Percentiles rank a stretch among this genome's conserved stretches.
These are phyloP conservation scores for Elaphurus davidianus DNA, from an alignment of 2,113 vertebrate species.

Conservation along the genomic window DNA sequence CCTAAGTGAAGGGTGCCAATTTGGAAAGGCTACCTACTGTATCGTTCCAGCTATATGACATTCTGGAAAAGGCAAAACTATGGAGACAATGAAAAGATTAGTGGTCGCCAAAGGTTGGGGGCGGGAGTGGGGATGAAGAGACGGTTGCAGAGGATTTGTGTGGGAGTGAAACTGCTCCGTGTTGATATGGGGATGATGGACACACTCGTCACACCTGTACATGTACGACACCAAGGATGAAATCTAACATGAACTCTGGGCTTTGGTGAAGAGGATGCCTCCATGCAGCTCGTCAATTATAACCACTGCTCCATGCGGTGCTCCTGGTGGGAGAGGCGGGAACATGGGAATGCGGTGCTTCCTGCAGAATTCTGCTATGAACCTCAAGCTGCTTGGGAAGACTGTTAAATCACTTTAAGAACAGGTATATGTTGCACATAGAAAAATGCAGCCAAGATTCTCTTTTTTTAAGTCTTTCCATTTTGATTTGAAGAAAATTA, in stretches of 20 bases:
- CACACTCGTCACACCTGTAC: neutral
- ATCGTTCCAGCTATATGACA: neutral
- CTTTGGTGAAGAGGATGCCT: neutral
- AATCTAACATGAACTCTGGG: neutral
- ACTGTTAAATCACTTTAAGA: neutral
- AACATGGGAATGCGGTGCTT: rapidly evolving
- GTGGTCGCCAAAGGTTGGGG: neutral
- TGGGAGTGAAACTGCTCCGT: neutral
- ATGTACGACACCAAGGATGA: neutral
- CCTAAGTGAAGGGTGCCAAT: neutral
- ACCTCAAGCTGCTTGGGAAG: neutral
- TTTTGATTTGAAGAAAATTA: neutral
- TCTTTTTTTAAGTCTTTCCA: neutral
- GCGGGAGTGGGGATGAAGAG: neutral
- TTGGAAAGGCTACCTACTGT: neutral
- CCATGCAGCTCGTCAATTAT: neutral
- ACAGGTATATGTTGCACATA: neutral
- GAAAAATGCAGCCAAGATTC: neutral
- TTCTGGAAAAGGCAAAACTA: neutral
- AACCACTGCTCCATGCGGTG: rapidly evolving
- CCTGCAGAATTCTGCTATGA: neutral
- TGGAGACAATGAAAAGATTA: neutral
- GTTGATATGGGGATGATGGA: neutral
- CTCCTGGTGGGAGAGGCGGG: neutral
- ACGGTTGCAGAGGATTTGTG: neutral